phyloP scores from a whole-genome alignment of 2,888 invertebrate species.

The Dynastes maya region DNA sequence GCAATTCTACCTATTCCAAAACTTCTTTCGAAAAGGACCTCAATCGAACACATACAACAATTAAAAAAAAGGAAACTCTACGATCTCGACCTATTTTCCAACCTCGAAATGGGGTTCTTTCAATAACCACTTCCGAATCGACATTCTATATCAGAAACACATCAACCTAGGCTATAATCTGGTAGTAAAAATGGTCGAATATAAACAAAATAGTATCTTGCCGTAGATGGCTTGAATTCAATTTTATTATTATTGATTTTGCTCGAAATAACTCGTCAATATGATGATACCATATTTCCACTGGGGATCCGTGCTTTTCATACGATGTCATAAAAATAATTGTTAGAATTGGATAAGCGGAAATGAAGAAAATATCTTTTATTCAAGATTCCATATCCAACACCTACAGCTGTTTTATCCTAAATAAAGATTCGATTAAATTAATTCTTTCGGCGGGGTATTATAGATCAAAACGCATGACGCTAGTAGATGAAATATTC shows the following conservation, averaged over 20 bases:
- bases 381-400: too few species aligned
- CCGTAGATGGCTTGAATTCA: background rate
- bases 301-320: too few species aligned
- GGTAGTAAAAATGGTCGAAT: background rate
- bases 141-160: background rate
- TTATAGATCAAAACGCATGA: too few species aligned
- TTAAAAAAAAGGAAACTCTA: background rate
- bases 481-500: too few species aligned
- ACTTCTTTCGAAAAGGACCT: too few species aligned
- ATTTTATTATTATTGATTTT: conserved; percentile 29
- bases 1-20: background rate
- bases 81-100: conserved; percentile 20
- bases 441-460: too few species aligned
- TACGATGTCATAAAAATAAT: too few species aligned
- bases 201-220: background rate
- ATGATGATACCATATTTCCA: too few species aligned
- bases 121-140: background rate
- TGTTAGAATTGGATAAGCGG: too few species aligned
- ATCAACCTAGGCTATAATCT: background rate
- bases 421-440: too few species aligned
- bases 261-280: conserved; percentile 12
- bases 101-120: background rate
- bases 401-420: too few species aligned
- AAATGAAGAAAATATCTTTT: too few species aligned
- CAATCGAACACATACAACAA: background rate